These are phyloP conservation scores for Ptiloglossa arizonensis DNA, from an alignment of 1,140 invertebrate species.

Conservation along the genomic window DNA sequence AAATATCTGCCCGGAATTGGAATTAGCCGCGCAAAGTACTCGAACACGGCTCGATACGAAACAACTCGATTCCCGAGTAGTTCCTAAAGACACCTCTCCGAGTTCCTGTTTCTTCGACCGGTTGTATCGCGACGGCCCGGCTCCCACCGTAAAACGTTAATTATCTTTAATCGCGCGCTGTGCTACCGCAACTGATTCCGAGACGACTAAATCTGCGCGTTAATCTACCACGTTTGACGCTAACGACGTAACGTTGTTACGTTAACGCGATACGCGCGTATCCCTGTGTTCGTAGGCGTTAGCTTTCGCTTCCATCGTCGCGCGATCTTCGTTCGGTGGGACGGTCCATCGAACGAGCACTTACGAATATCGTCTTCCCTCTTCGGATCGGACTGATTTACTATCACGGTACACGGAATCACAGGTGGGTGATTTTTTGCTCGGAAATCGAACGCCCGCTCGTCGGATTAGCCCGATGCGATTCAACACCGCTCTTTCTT, in stretches of 20 bases:
- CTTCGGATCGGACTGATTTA: constrained; percentile 18
- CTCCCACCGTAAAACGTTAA: constrained; percentile 29
- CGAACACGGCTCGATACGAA: not conserved
- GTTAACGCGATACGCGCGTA: not conserved
- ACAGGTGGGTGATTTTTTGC: constrained; percentile 31
- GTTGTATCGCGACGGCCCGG: too few species aligned
- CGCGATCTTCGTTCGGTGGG: not conserved
- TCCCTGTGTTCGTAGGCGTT: not conserved
- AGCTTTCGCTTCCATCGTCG: not conserved
- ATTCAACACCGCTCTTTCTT: constrained; percentile 52
- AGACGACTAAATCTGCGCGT: constrained; percentile 7
- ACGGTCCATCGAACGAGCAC: not conserved
- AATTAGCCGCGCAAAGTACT: not conserved
- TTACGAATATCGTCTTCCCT: too few species aligned
- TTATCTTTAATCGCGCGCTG: constrained; percentile 33
- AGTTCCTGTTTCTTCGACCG: not conserved
- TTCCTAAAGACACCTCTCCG: constrained; percentile 1
- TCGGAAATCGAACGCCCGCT: constrained; percentile 45
- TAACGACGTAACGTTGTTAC: constrained; percentile 38
- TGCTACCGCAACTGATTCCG: constrained; percentile 1
- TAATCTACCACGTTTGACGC: constrained; percentile 19
- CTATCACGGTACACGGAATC: not conserved
- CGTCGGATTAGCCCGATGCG: constrained; percentile 68
- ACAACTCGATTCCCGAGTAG: not conserved
- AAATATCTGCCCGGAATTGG: too few species aligned